Evolutionary conservation across 2,113 vertebrate genomes (phyloP).

Genomic region (Alces alces): DNA sequence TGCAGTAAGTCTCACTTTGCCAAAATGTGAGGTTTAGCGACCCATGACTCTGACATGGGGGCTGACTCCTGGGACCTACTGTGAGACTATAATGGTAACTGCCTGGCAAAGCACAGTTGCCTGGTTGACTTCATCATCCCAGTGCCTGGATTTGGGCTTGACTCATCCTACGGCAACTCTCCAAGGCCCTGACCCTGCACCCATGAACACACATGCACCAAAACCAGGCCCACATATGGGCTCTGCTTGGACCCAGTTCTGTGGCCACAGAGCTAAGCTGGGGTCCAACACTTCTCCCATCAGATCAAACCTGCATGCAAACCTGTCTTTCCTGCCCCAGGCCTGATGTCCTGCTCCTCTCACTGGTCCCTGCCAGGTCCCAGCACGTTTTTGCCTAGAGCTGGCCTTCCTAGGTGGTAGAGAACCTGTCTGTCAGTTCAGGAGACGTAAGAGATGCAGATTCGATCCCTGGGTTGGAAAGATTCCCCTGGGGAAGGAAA

Average conservation of each 20-base stretch:
- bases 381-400: not conserved
- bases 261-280: not conserved
- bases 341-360: not conserved
- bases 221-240: fast-evolving
- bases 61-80: not conserved
- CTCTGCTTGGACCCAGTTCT: not conserved
- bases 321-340: not conserved
- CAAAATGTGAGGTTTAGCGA: not conserved
- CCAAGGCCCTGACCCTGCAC: fast-evolving
- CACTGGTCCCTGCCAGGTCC: not conserved
- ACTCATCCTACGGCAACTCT: not conserved
- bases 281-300: not conserved
- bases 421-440: not conserved
- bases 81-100: fast-evolving
- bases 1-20: not conserved
- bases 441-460: not conserved
- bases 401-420: not conserved
- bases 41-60: too few relatives aligned
- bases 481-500: not conserved
- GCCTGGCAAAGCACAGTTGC: too few relatives aligned
- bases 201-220: fast-evolving
- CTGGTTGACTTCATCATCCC: fast-evolving
- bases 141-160: not conserved
- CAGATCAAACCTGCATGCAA: not conserved
- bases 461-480: not conserved